Evolutionary conservation across 2,797 vertebrate species (phyloP), one percentile per base, ranked within the genome.

Genomic region (Perodicticus potto): DNA sequence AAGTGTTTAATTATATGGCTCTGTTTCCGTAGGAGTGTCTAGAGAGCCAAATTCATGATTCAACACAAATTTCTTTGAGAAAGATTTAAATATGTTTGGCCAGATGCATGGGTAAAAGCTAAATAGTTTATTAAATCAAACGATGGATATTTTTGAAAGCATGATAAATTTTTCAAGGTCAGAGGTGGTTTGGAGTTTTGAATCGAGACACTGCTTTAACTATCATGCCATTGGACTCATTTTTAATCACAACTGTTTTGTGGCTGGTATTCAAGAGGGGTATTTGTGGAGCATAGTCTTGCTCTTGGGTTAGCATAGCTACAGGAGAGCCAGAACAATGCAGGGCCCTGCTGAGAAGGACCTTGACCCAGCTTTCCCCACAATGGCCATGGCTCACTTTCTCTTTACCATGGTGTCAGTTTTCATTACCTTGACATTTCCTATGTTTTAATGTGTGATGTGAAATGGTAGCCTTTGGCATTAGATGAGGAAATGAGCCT

Each of bases 351-450:
- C 45, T 61, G 7, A 32, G 63, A 61, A 93, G 6, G 65, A 94
- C 91, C 29, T 86, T 91, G 86, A 94, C 45, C 67, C 16, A 10
- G 1, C 43, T 93, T 16, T 73, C 8, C 74, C 0, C 2, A 74
- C 40, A 57, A 12, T 29, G 80, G n/a, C 70, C 14, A 61, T 32
- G 9, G 45, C 67, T 93, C 49, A 89, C 67, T 93, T 94, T 96
- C 76, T 95, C 67, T 92, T 72, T 89, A 83, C 96, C 94, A 86
- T 53, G 13, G 94, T 93, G 65, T 96, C 96, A 89, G 45, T n/a
- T 87, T 97, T 88, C 92, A 96, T 97, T 98, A 97, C 95, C 69
- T 94, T 95, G 97, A 97, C 89, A 97, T 97, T 97, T 97, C 86
- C 92, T 94, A 91, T 0, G n/a, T 94, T 96, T 97, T 29, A 34